A percentile compares a stretch with the other conserved stretches of the same genome.
Evolutionary conservation across 2,797 vertebrate species (phyloP).

Genomic region (Echiichthys vipera): DNA sequence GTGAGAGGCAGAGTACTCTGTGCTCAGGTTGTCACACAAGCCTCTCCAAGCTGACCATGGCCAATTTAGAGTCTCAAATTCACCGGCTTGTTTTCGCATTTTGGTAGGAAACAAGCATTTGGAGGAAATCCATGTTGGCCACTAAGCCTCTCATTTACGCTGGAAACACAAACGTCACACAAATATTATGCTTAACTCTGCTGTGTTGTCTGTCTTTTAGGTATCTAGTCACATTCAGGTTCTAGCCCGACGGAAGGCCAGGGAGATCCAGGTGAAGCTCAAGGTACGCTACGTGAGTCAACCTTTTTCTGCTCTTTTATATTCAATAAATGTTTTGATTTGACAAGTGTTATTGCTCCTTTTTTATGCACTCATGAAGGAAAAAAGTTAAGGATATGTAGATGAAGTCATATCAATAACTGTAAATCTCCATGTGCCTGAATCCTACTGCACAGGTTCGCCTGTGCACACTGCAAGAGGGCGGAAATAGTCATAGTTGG

Average conservation of each 20-base stretch:
- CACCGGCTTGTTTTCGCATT: neutral
- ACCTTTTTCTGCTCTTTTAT: slow-evolving; percentile 38
- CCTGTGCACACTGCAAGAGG: neutral
- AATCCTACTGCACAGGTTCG: neutral
- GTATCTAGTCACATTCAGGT: slow-evolving; percentile 99
- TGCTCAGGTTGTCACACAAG: neutral
- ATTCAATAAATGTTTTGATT: slow-evolving; percentile 18
- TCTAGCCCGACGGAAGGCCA: slow-evolving; percentile 94
- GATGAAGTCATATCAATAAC: neutral
- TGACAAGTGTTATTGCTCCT: neutral
- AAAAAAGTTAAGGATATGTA: neutral
- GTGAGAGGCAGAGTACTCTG: neutral
- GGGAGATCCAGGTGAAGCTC: slow-evolving; percentile 98
- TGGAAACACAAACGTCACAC: too few species aligned
- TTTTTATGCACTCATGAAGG: neutral
- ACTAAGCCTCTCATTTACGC: too few species aligned
- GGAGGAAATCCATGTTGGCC: slow-evolving; percentile 1
- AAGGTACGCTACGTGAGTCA: slow-evolving; percentile 91
- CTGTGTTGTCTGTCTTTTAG: slow-evolving; percentile 71
- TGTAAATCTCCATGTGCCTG: neutral
- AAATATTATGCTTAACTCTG: neutral
- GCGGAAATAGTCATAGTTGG: neutral
- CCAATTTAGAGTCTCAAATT: neutral
- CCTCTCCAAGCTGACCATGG: neutral
- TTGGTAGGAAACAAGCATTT: neutral